Evolutionary conservation across 2,888 invertebrate species (phyloP).

Genomic region (Chouioia cunea): DNA sequence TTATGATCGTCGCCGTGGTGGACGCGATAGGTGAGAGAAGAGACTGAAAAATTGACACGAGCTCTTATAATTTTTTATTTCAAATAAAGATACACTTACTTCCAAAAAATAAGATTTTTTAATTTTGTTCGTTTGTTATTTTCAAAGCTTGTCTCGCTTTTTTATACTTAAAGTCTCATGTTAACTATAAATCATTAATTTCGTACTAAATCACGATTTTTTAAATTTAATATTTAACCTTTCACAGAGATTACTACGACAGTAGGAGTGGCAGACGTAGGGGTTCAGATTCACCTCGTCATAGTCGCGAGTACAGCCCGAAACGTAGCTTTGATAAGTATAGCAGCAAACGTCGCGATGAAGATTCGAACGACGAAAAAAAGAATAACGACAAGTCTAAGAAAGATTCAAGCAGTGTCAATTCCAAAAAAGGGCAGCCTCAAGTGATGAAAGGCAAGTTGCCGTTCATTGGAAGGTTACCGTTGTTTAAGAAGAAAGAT

Average conservation of each 20-base stretch:
- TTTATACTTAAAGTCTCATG: neutral
- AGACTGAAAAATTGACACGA: neutral
- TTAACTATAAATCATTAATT: neutral
- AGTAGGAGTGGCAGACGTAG: slow-evolving; percentile 59
- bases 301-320: slow-evolving; percentile 62
- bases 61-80: neutral
- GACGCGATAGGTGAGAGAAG: slow-evolving; percentile 44
- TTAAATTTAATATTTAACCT: slow-evolving; percentile 21
- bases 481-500: slow-evolving; percentile 77
- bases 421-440: slow-evolving; percentile 6
- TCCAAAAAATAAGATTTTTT: neutral
- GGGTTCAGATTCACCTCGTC: slow-evolving; percentile 61
- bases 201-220: neutral
- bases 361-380: slow-evolving; percentile 45
- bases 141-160: too few species aligned
- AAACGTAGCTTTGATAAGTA: slow-evolving; percentile 62
- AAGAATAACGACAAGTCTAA: slow-evolving; percentile 61
- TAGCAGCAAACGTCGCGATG: slow-evolving; percentile 42
- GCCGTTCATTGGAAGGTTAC: slow-evolving; percentile 89
- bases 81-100: neutral
- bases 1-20: slow-evolving; percentile 40
- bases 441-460: slow-evolving; percentile 74
- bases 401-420: slow-evolving; percentile 13
- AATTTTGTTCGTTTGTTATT: too few species aligned
- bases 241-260: slow-evolving; percentile 61